Conservation (phyloP, 2,888 invertebrate genomes). For the Sympetrum striolatum region DNA sequence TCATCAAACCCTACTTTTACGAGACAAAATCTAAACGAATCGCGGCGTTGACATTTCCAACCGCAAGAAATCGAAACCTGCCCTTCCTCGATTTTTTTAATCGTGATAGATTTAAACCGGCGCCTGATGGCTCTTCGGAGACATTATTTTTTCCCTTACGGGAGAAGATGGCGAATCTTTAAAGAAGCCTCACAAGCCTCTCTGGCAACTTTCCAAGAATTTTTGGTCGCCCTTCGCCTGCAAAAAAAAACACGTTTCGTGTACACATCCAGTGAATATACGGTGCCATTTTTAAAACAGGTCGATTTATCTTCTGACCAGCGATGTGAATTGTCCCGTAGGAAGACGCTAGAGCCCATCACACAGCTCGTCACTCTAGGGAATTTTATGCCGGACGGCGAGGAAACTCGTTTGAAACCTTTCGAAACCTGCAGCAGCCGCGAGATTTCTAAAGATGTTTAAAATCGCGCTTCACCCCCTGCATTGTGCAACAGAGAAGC, state of each 20-base stretch:
- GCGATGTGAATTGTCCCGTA: neutral
- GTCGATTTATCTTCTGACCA: neutral
- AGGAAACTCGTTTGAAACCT: too few relatives aligned
- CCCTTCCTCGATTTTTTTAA: neutral
- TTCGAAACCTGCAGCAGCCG: too few relatives aligned
- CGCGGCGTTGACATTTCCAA: too few relatives aligned
- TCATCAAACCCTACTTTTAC: too few relatives aligned
- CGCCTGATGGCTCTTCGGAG: neutral
- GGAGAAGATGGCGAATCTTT: neutral
- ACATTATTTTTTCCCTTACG: neutral
- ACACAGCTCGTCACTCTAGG: too few relatives aligned
- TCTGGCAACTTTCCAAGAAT: neutral
- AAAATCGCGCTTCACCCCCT: too few relatives aligned
- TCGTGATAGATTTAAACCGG: neutral
- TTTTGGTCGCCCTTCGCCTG: neutral
- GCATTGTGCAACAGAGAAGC: too few relatives aligned
- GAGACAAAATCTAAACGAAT: too few relatives aligned
- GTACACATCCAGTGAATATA: neutral
- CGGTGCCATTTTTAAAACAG: neutral
- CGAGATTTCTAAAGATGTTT: too few relatives aligned
- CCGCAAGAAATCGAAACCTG: too few relatives aligned
- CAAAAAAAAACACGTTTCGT: neutral
- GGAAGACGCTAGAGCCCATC: too few relatives aligned
- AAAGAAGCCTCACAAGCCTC: neutral
- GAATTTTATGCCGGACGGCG: too few relatives aligned